Conservation (phyloP, 2,888 invertebrate species). For the Calameuta pallipes region DNA sequence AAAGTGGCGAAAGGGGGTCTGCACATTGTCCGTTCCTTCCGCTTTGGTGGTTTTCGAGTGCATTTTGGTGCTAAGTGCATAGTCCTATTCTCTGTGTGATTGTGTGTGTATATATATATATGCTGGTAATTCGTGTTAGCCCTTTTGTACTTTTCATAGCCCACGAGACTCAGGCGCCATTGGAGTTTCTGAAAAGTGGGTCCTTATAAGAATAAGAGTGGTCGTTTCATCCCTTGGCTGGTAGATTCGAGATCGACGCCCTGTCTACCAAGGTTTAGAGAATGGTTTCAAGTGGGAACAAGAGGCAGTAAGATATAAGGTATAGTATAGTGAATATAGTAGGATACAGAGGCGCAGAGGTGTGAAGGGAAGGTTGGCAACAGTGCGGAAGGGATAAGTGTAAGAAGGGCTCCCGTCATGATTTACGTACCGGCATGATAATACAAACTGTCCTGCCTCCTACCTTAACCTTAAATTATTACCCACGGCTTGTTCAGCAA, state of each 20-base stretch:
- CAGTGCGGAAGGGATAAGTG: slow-evolving; percentile 3
- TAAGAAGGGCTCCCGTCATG: not conserved
- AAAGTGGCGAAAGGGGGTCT: not conserved
- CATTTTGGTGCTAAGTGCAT: not conserved
- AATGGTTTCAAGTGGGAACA: not conserved
- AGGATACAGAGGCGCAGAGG: not conserved
- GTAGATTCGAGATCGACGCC: not conserved
- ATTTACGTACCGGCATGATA: slow-evolving; percentile 11
- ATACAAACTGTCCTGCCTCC: slow-evolving; percentile 18
- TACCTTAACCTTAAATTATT: slow-evolving; percentile 28
- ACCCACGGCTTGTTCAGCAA: slow-evolving; percentile 27
- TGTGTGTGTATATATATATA: not conserved
- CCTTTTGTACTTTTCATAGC: not conserved
- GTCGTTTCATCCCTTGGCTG: not conserved
- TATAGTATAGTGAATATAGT: not conserved
- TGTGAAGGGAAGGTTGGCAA: not conserved
- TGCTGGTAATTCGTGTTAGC: not conserved
- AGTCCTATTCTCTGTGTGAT: not conserved
- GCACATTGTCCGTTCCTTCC: not conserved
- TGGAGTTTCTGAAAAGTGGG: not conserved
- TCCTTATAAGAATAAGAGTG: not conserved
- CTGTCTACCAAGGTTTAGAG: not conserved
- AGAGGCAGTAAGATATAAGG: not conserved
- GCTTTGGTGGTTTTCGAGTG: not conserved
- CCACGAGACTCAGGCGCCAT: not conserved